Conservation (phyloP, 2,113 vertebrate species). For the Holacanthus passer region DNA sequence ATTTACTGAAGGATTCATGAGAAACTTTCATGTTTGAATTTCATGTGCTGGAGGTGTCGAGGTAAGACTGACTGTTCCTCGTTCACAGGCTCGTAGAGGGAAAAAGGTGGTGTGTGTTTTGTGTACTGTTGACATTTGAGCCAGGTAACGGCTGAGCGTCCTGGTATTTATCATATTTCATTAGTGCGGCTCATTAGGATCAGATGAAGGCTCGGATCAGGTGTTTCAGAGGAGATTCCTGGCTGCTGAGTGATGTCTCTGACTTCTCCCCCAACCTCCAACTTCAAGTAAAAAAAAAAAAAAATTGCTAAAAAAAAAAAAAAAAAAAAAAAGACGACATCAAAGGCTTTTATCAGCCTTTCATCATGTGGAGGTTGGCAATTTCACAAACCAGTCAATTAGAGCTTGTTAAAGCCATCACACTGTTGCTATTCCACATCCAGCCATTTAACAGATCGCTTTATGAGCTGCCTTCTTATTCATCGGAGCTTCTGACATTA, state of each 20-base stretch:
- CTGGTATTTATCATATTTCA: conserved; percentile 73
- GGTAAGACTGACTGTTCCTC: conserved; percentile 9
- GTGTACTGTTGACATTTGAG: conserved; percentile 74
- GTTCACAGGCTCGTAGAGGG: background rate
- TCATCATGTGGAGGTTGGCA: conserved; percentile 78
- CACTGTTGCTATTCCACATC: conserved; percentile 39
- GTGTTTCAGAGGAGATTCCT: conserved; percentile 56
- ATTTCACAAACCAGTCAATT: conserved; percentile 77
- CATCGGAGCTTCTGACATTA: conserved; percentile 10
- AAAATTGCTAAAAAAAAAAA: conserved; percentile 1
- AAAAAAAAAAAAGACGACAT: conserved; percentile 49
- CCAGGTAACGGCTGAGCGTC: conserved; percentile 38
- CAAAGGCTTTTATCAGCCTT: conserved; percentile 77
- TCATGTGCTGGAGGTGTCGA: background rate
- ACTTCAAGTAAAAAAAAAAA: conserved; percentile 49
- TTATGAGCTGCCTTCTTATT: conserved; percentile 7
- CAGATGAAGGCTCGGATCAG: conserved; percentile 59
- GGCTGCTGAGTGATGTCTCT: conserved; percentile 61
- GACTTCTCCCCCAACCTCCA: conserved; percentile 41
- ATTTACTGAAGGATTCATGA: background rate
- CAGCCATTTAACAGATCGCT: conserved; percentile 36
- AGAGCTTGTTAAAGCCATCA: conserved; percentile 65
- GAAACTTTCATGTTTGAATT: conserved; percentile 12
- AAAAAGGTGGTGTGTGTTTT: conserved; percentile 49
- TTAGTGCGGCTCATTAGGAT: conserved; percentile 74